Base-by-base conservation (phyloP, 2,113 vertebrate species). In the Zosterops japonicus region DNA sequence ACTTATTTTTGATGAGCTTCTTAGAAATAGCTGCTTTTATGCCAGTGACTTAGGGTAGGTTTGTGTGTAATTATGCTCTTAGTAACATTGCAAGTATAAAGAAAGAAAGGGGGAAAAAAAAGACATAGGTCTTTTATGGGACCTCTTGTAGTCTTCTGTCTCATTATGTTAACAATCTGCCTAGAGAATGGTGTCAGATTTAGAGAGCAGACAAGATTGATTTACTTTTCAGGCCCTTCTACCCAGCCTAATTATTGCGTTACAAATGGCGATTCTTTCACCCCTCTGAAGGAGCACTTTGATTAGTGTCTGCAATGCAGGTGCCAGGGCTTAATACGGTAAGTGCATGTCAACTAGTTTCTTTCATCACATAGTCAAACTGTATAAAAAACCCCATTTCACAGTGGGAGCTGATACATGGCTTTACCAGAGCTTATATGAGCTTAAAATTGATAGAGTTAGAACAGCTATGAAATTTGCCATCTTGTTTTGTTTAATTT, bases 91-190 rank as follows among this genome's bases (percentile, higher is more conserved):
- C 84, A 95, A 97, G 89, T 95, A 93, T 95, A 96, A 95, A 92
- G 87, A 87, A 96, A 89, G 90, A 93, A 89, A 39, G 35, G 11
- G 14, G 2, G 7, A 49, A 52, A 70, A 80, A 87, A 81, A 74
- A 92, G 67, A 67, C 91, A 78, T 60, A 50, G 87, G 87, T 96
- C 93, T 97, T 97, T 97, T 92, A 36, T 75, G 69, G 96, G 93
- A 97, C 96, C 94, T 97, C 97, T 97, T 96, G 84, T 95, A 87
- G 77, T 75, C 90, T 98, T 97, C 97, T 97, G 96, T 97, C 98
- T 98, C 97, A 97, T 98, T 98, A 98, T 97, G 97, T 98, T 97
- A 98, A 97, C 97, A 98, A 95, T 97, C 96, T 98, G 97, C 96
- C 93, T 90, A 95, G 95, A 97, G 94, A 98, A 96, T 92, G 92